These are phyloP conservation scores for Choloepus didactylus DNA, from an alignment of 2,797 vertebrate genomes.

Conservation along the genomic window DNA sequence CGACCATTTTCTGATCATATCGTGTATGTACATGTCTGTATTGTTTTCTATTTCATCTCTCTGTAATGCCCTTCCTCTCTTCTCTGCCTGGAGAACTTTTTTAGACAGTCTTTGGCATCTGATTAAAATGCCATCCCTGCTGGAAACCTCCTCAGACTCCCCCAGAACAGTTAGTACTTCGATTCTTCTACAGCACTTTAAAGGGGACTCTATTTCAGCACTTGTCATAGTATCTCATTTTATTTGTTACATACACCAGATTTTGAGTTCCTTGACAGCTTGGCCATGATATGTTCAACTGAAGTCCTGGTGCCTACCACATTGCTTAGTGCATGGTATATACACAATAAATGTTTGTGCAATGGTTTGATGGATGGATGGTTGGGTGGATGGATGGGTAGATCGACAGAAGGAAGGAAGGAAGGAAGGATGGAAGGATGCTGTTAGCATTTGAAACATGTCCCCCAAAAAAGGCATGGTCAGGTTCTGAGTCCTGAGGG, in stretches of 20 bases:
- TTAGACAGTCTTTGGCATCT: neutral
- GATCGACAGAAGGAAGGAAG: neutral
- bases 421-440: neutral
- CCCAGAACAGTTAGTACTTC: neutral
- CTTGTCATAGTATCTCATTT: constrained; percentile 1
- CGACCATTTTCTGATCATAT: neutral
- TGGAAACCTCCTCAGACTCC: neutral
- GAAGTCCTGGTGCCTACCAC: neutral
- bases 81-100: neutral
- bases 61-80: neutral
- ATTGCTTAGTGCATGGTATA: neutral
- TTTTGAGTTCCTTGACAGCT: constrained; percentile 10
- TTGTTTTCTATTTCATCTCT: neutral
- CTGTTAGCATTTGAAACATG: too few species aligned
- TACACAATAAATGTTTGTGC: neutral
- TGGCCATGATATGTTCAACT: neutral
- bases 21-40: neutral
- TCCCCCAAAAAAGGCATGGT: too few species aligned
- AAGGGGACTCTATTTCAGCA: neutral
- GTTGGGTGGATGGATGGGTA: neutral
- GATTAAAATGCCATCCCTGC: constrained; percentile 9
- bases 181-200: neutral
- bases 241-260: neutral
- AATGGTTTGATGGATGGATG: neutral
- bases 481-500: too few species aligned